Percentiles rank a stretch among this genome's conserved stretches.
Evolutionary conservation across 2,888 invertebrate genomes (phyloP).

Genomic region (Bellardia pandia): DNA sequence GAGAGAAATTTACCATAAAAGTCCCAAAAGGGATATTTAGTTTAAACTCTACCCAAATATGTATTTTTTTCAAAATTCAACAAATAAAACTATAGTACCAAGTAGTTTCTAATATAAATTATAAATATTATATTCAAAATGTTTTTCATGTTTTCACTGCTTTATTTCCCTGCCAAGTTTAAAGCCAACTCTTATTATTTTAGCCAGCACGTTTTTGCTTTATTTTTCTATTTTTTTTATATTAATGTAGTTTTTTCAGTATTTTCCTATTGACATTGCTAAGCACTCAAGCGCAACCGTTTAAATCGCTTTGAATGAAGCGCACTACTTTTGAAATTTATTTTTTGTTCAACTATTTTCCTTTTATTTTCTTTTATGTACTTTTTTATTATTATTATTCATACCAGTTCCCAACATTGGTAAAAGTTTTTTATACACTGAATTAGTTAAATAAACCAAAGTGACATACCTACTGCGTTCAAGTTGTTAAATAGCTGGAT

Average conservation of each 20-base stretch:
- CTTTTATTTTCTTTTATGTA: slow-evolving; percentile 35
- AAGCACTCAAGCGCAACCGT: slow-evolving; percentile 66
- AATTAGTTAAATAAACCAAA: slow-evolving; percentile 57
- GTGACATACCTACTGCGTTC: slow-evolving; percentile 42
- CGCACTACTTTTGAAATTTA: slow-evolving; percentile 13
- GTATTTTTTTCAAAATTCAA: no score
- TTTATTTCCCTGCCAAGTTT: slow-evolving; percentile 12
- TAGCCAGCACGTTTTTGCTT: slow-evolving; percentile 59
- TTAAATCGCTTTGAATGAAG: slow-evolving; percentile 53
- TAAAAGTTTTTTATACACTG: slow-evolving; percentile 61
- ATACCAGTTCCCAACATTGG: slow-evolving; percentile 47
- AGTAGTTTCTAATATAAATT: no score
- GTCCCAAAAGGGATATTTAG: no score
- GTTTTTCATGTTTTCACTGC: not conserved
- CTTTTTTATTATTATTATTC: slow-evolving; percentile 31
- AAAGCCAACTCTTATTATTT: slow-evolving; percentile 19
- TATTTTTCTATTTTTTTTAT: slow-evolving; percentile 13
- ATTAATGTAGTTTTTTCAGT: not conserved
- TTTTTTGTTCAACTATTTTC: slow-evolving; percentile 22
- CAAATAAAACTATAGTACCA: no score
- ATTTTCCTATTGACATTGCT: slow-evolving; percentile 63
- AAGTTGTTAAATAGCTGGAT: slow-evolving; percentile 51
- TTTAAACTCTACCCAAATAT: no score
- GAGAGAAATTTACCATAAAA: not conserved
- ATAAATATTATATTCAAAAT: no score